A percentile compares a stretch with the other conserved stretches of the same genome.
Conservation (phyloP, 1,140 invertebrate genomes). For the Episyrphus balteatus region DNA sequence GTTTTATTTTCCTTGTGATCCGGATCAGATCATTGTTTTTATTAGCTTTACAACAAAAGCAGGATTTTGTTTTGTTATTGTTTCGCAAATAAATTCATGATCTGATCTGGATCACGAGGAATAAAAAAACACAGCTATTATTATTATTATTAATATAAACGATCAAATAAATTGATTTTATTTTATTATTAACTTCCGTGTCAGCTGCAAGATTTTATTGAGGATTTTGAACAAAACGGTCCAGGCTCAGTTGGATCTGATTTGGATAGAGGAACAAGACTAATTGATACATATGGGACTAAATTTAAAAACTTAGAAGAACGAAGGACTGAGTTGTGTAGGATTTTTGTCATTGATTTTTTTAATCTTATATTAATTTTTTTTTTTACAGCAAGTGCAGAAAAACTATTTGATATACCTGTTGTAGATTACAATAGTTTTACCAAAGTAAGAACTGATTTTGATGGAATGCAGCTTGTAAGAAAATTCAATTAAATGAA, state of each 20-base stretch:
- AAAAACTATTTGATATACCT: conserved; percentile 74
- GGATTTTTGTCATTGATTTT: conserved; percentile 1
- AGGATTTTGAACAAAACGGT: conserved; percentile 60
- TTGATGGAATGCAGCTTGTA: conserved; percentile 51
- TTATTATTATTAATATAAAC: no score
- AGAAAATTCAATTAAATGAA: conserved; percentile 1
- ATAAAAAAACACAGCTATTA: no score
- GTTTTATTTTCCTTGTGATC: no score
- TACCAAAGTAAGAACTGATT: conserved; percentile 57
- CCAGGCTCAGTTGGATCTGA: conserved; percentile 65
- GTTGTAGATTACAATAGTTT: conserved; percentile 71
- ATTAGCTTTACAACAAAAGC: no score
- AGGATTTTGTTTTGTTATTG: no score
- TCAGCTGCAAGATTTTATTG: conserved; percentile 51
- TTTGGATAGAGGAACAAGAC: conserved; percentile 56
- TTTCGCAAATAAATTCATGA: no score
- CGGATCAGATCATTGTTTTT: no score
- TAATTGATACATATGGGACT: conserved; percentile 60
- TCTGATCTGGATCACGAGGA: no score
- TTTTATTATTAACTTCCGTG: no score
- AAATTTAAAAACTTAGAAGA: conserved; percentile 55
- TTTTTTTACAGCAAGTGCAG: conserved; percentile 45
- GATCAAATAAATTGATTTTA: no score
- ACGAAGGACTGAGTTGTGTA: conserved; percentile 53
- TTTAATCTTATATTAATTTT: neutral